phyloP scores from a whole-genome alignment of 2,797 vertebrate species.

The Chiloscyllium punctatum region DNA sequence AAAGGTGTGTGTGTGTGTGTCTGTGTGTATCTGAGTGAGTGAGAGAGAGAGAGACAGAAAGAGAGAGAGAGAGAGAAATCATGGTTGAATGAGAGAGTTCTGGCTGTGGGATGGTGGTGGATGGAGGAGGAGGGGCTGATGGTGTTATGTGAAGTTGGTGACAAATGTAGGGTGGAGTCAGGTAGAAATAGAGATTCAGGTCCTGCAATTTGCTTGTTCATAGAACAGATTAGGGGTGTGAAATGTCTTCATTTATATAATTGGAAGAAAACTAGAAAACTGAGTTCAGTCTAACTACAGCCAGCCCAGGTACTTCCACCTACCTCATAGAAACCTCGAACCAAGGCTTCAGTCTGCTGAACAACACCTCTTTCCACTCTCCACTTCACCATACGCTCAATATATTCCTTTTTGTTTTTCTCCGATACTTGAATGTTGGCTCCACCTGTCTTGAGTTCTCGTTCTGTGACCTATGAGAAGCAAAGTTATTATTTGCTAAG shows the following conservation, averaged over 20 bases:
- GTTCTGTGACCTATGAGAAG: conserved; percentile 78
- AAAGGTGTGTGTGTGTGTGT: too few species aligned
- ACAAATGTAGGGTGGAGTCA: background rate
- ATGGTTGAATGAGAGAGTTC: background rate
- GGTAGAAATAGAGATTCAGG: background rate
- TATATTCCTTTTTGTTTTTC: conserved; percentile 98
- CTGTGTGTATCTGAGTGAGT: background rate
- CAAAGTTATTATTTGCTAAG: conserved; percentile 28
- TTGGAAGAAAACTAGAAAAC: background rate
- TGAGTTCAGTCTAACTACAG: background rate
- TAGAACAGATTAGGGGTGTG: background rate
- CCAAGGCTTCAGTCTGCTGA: conserved; percentile 88
- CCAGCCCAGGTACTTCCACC: conserved; percentile 40
- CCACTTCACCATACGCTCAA: conserved; percentile 94
- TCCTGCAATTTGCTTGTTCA: background rate
- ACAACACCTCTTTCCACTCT: conserved; percentile 90
- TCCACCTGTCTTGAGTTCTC: conserved; percentile 89
- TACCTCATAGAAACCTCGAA: conserved; percentile 94
- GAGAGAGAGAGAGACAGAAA: background rate
- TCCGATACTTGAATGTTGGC: conserved; percentile 88
- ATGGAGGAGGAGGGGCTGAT: background rate
- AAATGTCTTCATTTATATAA: background rate
- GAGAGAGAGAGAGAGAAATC: background rate
- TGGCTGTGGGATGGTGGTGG: background rate
- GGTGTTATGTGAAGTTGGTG: too few species aligned